Evolutionary conservation across 2,888 invertebrate genomes (phyloP), one percentile per base, ranked within the genome.

Genomic region (Lydus trimaculatus): DNA sequence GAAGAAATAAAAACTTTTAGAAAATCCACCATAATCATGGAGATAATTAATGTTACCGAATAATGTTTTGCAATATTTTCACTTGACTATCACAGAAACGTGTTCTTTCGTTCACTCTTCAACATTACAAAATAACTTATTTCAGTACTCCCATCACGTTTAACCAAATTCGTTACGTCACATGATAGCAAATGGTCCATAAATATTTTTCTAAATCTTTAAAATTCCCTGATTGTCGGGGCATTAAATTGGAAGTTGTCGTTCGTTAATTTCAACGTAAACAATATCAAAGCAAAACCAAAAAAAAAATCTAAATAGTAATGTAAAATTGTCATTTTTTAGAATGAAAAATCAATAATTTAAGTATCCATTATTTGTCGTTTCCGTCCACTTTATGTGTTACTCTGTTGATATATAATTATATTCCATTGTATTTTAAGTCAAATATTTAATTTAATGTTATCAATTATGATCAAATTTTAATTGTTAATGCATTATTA

Each of bases 81-180:
- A 23, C 23, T 52, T 52, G 52, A 52, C 11, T 52, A 23, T 52
- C 48, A 11, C 20, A 11, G 3, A 11, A n/a, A 48, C 48, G 48
- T 48, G 48, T 20, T 11, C 48, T 48, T 48, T 48, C 1, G 48
- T 20, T 48, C 43, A 4, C 13, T 20, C 8, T 8, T 9, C 20
- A 13, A 23, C 23, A 52, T 6, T 13, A 23, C 3, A 52, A 52
- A 52, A 52, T 33, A 36, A 58, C 58, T 52, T 65, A 28, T 62
- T 69, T 39, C 17, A 25, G 33, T 52, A 69, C 56, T 15, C 69
- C 20, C 17, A 48, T 69, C 69, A 69, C 69, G 69, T 69, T 15
- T 63, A 69, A 69, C 65, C 69, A 69, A 69, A 69, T 66, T 69
- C 63, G 69, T 65, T 48, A 60, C 59, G 58, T 28, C 65, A n/a